These are phyloP conservation scores for Blennius ocellaris DNA, from an alignment of 2,113 vertebrate species.

Conservation along the genomic window DNA sequence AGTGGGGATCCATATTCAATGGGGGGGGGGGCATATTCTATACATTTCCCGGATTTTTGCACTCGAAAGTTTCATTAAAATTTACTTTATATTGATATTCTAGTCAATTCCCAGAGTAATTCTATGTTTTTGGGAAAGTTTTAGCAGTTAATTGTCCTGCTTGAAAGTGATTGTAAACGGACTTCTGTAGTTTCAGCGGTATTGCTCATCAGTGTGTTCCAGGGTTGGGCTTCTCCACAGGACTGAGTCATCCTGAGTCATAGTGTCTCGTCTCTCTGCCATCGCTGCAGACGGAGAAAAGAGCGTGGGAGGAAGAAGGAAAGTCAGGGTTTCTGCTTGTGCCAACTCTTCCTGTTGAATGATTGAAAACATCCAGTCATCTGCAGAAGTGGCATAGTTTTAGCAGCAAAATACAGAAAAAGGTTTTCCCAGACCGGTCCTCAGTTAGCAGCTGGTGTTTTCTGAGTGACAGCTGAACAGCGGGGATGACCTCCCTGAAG, in stretches of 20 bases:
- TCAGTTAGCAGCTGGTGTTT: not conserved
- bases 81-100: too few species aligned
- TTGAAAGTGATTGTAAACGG: too few species aligned
- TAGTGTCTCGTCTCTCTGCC: not conserved
- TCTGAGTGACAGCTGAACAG: conserved; percentile 3
- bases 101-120: too few species aligned
- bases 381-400: conserved; percentile 9
- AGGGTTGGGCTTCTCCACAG: conserved; percentile 21
- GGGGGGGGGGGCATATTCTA: too few species aligned
- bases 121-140: too few species aligned
- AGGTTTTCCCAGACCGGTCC: not conserved
- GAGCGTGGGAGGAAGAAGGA: conserved; percentile 12
- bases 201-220: too few species aligned
- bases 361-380: not conserved
- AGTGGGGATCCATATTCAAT: too few species aligned
- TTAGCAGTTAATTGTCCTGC: too few species aligned
- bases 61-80: too few species aligned
- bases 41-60: too few species aligned
- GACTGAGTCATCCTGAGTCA: conserved; percentile 42
- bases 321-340: conserved; percentile 5
- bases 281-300: conserved; percentile 6
- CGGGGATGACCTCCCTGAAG: not conserved
- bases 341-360: not conserved
- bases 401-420: not conserved
- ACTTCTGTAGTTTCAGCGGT: too few species aligned